phyloP scores from a whole-genome alignment of 92 coral and sea anemone genomes.

The Heteractis magnifica region DNA sequence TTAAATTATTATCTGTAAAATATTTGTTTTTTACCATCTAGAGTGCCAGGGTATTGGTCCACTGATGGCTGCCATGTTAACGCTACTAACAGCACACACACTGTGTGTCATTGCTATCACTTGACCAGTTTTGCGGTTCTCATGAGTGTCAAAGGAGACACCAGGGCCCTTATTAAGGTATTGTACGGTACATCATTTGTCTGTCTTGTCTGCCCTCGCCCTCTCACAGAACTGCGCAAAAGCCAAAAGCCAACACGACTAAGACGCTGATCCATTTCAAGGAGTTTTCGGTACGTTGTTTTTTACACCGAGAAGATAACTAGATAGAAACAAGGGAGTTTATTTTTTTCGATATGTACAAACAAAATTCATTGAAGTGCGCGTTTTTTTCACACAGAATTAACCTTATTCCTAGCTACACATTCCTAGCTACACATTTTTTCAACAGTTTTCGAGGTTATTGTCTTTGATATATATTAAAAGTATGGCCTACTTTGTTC shows the following conservation, averaged over 20 bases:
- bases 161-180: slow-evolving; percentile 34
- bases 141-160: slow-evolving; percentile 70
- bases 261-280: too few relatives aligned
- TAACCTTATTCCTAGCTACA: too few relatives aligned
- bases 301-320: too few relatives aligned
- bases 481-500: background rate
- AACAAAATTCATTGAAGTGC: too few relatives aligned
- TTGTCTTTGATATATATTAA: background rate
- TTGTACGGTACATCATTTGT: background rate
- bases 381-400: background rate
- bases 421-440: too few relatives aligned
- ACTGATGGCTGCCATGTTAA: slow-evolving; percentile 69
- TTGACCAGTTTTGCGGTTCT: slow-evolving; percentile 87
- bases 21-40: background rate
- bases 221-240: background rate
- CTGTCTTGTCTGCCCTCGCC: background rate
- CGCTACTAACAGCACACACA: slow-evolving; percentile 68
- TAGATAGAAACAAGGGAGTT: too few relatives aligned
- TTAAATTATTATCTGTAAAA: background rate
- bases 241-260: too few relatives aligned
- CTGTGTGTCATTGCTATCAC: slow-evolving; percentile 91
- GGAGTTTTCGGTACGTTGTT: too few relatives aligned
- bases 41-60: slow-evolving; percentile 65
- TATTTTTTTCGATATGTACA: too few relatives aligned
- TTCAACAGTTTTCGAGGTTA: background rate